Conservation (phyloP, 1,140 invertebrate genomes). For the Brachionus manjavacas region DNA sequence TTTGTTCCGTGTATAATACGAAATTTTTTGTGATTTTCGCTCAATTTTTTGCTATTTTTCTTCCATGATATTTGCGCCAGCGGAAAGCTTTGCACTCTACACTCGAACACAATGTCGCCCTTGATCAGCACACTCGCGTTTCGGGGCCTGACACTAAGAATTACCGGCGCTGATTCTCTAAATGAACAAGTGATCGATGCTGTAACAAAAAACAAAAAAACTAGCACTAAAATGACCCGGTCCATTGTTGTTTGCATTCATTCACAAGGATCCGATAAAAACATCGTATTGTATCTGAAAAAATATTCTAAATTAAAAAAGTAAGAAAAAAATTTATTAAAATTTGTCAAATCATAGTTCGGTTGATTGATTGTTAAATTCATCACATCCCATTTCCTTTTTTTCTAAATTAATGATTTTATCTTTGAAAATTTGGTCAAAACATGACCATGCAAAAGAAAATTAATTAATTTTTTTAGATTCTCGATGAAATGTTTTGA, state of each 20-base stretch:
- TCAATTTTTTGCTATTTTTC: slow-evolving; percentile 25
- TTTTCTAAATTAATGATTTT: not conserved
- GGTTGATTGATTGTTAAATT: not conserved
- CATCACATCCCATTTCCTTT: not conserved
- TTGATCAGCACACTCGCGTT: not conserved
- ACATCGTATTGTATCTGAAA: not conserved
- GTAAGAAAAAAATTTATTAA: not conserved
- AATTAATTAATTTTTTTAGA: not conserved
- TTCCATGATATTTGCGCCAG: slow-evolving; percentile 4
- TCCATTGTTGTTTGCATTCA: not conserved
- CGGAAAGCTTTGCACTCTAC: not conserved
- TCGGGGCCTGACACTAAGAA: not conserved
- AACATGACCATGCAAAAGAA: not conserved
- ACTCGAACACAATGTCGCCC: slow-evolving; percentile 15
- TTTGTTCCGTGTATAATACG: slow-evolving; percentile 6
- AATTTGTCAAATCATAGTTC: not conserved
- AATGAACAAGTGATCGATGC: not conserved
- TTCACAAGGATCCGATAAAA: not conserved
- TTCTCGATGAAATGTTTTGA: not conserved
- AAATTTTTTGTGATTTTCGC: slow-evolving; percentile 34
- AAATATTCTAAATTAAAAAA: not conserved
- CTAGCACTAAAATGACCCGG: not conserved
- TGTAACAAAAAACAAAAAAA: not conserved
- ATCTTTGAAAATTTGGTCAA: not conserved
- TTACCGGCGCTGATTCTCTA: not conserved